Evolutionary conservation across 2,888 invertebrate species (phyloP), one percentile per base, ranked within the genome.

Genomic region (Dexiosoma caninum): DNA sequence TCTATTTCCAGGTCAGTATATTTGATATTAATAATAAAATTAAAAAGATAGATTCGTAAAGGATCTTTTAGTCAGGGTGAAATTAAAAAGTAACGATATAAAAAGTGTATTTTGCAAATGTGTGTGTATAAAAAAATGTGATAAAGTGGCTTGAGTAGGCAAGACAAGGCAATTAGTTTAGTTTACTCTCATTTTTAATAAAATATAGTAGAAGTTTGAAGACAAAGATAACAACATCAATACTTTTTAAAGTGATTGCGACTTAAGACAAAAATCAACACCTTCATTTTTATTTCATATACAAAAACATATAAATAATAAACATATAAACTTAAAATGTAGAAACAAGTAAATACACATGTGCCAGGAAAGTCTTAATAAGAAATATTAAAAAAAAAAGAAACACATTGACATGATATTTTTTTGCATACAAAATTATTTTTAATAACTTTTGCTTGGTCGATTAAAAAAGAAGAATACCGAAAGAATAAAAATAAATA

Each of bases 401-500:
- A 42, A 49, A 57, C 46, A 66, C 49, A 66, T 21, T 40, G 55
- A 60, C 19, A 75, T 55, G 3, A 55, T 60, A 76, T 76, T 81
- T 67, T 49, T 46, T 69, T 67, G 42, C 23, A 53, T 2, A 49
- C 1, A 42, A 30, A 42, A 69, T 59, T 62, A 51, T 53, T 14
- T 46, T 78, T 83, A 83, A 71, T 83, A 83, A 62, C 57, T 53
- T 67, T 44, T 53, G 19, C 57, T 66, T 16, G 35, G n/a, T 9
- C 53, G 40, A 60, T 12, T 35, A 16, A 19, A 74, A 40, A 46
- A 5, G 40, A 16, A 35, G n/a, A n/a, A 70, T 1, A 37, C 16
- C 53, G 12, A 55, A 23, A 27, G 32, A 19, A 32, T 8, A 46
- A 30, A 32, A 37, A 46, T 19, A 40, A n/a, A n/a, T n/a, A 46